Percentiles rank a stretch among this genome's conserved stretches.
phyloP scores from a whole-genome alignment of 2,113 vertebrate species.

The Macheiramphus alcinus region DNA sequence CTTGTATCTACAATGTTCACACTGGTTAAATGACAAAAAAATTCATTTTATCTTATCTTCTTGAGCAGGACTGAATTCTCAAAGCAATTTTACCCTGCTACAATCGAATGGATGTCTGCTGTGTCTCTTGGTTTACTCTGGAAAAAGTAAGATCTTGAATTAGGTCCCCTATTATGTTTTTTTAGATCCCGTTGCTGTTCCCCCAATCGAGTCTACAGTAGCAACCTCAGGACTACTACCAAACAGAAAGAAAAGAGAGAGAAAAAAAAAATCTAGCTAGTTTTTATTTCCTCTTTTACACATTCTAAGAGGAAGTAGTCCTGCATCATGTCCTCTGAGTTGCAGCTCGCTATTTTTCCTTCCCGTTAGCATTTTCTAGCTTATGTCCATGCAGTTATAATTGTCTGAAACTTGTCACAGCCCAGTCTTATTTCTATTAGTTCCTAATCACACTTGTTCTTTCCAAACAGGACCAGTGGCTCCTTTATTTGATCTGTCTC shows the following conservation, averaged over 20 bases:
- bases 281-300: constrained; percentile 46
- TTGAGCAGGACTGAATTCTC: neutral
- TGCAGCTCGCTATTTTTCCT: constrained; percentile 19
- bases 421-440: neutral
- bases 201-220: neutral
- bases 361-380: constrained; percentile 24
- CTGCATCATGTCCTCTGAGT: neutral
- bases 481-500: neutral
- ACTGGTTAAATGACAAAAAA: fast-evolving
- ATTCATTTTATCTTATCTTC: neutral
- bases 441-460: neutral
- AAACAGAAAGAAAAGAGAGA: neutral
- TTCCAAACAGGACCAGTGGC: neutral
- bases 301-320: constrained; percentile 43
- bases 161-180: neutral
- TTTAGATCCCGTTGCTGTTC: neutral
- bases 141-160: neutral
- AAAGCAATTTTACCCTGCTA: neutral
- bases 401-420: neutral
- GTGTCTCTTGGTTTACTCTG: neutral
- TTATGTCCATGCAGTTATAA: neutral
- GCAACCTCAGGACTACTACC: neutral
- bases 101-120: too few species aligned
- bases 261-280: neutral
- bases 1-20: neutral